phyloP scores from a whole-genome alignment of 2,797 vertebrate genomes.

The Anguilla megastoma region DNA sequence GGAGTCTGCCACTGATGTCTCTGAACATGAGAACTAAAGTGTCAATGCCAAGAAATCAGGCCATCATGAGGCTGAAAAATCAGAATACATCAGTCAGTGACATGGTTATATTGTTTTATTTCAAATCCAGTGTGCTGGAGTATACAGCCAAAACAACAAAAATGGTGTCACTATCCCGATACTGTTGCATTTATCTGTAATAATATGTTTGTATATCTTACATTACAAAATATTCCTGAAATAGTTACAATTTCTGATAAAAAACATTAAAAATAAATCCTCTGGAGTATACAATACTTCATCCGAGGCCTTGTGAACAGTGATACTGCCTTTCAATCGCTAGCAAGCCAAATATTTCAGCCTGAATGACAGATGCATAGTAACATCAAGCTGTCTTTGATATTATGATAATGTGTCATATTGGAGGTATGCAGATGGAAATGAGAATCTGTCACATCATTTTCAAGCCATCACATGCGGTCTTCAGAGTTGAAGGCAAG shows the following conservation, averaged over 20 bases:
- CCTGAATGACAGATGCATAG: constrained; percentile 13
- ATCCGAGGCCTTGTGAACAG: constrained; percentile 43
- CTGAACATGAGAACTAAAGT: not conserved
- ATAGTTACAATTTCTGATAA: constrained; percentile 33
- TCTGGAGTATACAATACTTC: constrained; percentile 50
- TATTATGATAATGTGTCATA: constrained; percentile 47
- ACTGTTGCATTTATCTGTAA: not conserved
- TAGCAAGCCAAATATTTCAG: constrained; percentile 34
- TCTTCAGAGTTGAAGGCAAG: constrained; percentile 6
- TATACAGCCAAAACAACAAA: not conserved
- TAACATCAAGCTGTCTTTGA: constrained; percentile 54
- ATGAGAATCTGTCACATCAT: constrained; percentile 45
- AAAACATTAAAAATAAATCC: constrained; percentile 55
- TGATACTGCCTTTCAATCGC: constrained; percentile 46
- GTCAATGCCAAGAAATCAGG: not conserved
- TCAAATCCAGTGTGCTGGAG: not conserved
- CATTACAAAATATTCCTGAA: not conserved
- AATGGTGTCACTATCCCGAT: not conserved
- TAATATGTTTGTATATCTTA: not conserved
- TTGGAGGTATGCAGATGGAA: constrained; percentile 47
- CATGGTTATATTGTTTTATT: not conserved
- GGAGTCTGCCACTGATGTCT: not conserved
- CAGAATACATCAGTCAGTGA: not conserved
- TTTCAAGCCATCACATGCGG: constrained; percentile 37
- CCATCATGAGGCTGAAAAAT: not conserved